Evolutionary conservation across 2,888 invertebrate genomes (phyloP).

Genomic region (Cryptus armator): DNA sequence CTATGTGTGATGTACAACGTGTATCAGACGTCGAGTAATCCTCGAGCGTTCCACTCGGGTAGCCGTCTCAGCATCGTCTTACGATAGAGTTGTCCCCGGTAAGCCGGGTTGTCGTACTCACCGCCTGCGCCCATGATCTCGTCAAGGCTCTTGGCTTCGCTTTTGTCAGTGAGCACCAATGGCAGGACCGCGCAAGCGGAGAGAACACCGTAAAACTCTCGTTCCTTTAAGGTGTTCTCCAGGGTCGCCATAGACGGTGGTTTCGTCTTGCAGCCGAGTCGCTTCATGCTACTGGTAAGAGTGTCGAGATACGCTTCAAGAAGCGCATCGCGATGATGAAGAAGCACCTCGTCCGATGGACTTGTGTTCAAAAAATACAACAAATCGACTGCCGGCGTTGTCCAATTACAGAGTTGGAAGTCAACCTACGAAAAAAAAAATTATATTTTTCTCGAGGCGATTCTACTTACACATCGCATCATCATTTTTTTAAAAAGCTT

Average conservation of each 20-base stretch:
- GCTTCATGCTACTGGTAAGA: slow-evolving; percentile 75
- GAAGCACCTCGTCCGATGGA: slow-evolving; percentile 69
- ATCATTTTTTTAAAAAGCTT: neutral
- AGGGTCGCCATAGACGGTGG: slow-evolving; percentile 75
- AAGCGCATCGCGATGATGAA: slow-evolving; percentile 70
- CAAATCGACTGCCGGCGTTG: slow-evolving; percentile 85
- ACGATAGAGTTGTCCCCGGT: slow-evolving; percentile 67
- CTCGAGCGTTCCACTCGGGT: slow-evolving; percentile 73
- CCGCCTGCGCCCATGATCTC: slow-evolving; percentile 73
- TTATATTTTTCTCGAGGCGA: neutral
- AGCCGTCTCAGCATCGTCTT: slow-evolving; percentile 75
- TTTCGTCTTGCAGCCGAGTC: slow-evolving; percentile 75
- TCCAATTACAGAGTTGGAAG: slow-evolving; percentile 84
- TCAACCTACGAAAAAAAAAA: slow-evolving; percentile 82
- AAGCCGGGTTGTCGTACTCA: slow-evolving; percentile 68
- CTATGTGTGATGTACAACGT: neutral
- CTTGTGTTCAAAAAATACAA: slow-evolving; percentile 85
- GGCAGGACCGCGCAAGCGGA: slow-evolving; percentile 76
- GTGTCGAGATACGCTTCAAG: slow-evolving; percentile 75
- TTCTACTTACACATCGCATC: neutral
- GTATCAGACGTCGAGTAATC: slow-evolving; percentile 75
- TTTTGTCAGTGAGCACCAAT: slow-evolving; percentile 75
- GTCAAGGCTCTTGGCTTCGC: slow-evolving; percentile 72
- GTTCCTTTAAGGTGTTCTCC: slow-evolving; percentile 68
- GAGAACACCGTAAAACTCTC: slow-evolving; percentile 72